Evolutionary conservation across 1,140 invertebrate species (phyloP).

Genomic region (Hylaeus anthracinus): DNA sequence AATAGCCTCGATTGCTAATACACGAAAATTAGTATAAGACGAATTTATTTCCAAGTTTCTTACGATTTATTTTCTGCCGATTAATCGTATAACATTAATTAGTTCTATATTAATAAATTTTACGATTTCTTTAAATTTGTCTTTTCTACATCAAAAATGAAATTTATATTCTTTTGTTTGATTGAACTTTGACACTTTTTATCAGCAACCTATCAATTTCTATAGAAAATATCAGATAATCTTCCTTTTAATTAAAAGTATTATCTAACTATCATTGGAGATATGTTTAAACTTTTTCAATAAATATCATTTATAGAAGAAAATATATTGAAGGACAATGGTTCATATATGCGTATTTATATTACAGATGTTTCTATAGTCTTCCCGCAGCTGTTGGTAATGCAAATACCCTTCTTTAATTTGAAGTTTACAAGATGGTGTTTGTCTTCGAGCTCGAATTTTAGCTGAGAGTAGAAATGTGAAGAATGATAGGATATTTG

Average conservation of each 20-base stretch:
- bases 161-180: not conserved
- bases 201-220: not conserved
- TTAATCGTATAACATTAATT: not conserved
- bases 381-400: conserved; percentile 60
- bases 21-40: not conserved
- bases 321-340: not conserved
- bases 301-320: not conserved
- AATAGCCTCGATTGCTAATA: conserved; percentile 17
- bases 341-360: conserved; percentile 19
- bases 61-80: not conserved
- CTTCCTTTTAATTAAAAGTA: not conserved
- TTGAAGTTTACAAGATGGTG: conserved; percentile 56
- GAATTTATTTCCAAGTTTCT: not conserved
- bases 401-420: conserved; percentile 59
- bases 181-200: conserved; percentile 1
- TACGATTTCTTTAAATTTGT: not conserved
- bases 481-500: conserved; percentile 37
- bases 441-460: conserved; percentile 60
- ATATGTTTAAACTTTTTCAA: not conserved
- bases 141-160: not conserved
- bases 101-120: not conserved
- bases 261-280: too few species aligned
- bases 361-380: conserved; percentile 64
- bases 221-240: not conserved
- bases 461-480: conserved; percentile 67